Evolutionary conservation across 2,888 invertebrate species (phyloP), one percentile per base, ranked within the genome.

Genomic region (Cheiracanthium punctorium): DNA sequence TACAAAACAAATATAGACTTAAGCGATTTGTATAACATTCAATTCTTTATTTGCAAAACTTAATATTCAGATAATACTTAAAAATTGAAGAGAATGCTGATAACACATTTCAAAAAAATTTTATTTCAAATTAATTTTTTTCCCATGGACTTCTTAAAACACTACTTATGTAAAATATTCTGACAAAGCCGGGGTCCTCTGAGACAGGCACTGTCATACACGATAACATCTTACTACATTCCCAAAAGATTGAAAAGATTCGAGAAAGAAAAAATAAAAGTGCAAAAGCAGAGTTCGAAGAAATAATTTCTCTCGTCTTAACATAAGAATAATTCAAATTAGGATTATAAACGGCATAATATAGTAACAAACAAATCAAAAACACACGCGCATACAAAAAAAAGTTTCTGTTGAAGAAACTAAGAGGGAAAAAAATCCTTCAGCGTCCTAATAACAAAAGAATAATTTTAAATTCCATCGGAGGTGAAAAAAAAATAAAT

Each of bases 291-390:
- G 43, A 4, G 24, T 24, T 58, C 5, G 24, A 58, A 58, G 24
- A 58, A 58, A 58, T 58, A 58, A 58, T 58, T 58, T 58, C 58
- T 58, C 58, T 24, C 58, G 24, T 24, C 58, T 20, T 58, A 58
- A 24, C 24, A 69, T 20, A 72, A 76, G 65, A 76, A 67, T 41
- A 76, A 82, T 71, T 76, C 76, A 82, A 82, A 82, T 82, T 72
- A 82, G 77, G 82, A 82, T 82, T 82, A 77, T 77, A 82, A 82
- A 82, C 77, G 72, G 43, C 82, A 52, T 82, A 77, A 82, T n/a
- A n/a, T 82, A 72, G 77, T 48, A 43, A 77, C 41, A 73, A 29
- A 81, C 37, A 73, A 73, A 48, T 28, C 14, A 71, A 58, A 52
- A 30, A 70, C 32, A 17, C 12, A 14, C 33, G 28, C 7, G 14